Percentiles rank a stretch among this genome's conserved stretches.
Evolutionary conservation across 2,797 vertebrate species (phyloP).

Genomic region (Siniperca obscura): DNA sequence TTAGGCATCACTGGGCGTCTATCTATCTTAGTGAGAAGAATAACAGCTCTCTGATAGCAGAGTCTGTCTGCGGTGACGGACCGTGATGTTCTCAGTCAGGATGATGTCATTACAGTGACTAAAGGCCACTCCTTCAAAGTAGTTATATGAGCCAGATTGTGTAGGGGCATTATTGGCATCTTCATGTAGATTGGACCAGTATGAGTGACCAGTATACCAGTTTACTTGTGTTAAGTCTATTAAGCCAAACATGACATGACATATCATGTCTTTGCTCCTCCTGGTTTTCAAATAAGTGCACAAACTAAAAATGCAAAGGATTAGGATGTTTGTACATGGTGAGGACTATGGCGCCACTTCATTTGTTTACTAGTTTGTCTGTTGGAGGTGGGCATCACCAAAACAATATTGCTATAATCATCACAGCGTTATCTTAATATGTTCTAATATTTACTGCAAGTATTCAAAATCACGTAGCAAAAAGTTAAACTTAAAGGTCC

Average conservation of each 20-base stretch:
- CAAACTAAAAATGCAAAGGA: background rate
- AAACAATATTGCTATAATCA: background rate
- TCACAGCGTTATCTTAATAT: background rate
- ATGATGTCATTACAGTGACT: slow-evolving; percentile 59
- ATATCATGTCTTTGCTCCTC: slow-evolving; percentile 1
- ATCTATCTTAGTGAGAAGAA: background rate
- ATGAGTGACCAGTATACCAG: background rate
- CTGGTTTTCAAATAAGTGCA: background rate
- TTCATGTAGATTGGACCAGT: background rate
- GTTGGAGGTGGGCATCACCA: background rate
- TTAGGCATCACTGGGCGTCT: background rate
- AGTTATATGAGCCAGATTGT: slow-evolving; percentile 12
- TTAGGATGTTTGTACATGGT: background rate
- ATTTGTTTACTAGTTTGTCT: background rate
- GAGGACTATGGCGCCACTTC: background rate
- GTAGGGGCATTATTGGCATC: slow-evolving; percentile 13
- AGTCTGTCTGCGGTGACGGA: background rate
- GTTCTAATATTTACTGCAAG: background rate
- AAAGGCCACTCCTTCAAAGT: slow-evolving; percentile 40
- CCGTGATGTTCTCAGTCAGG: slow-evolving; percentile 24
- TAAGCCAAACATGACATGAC: background rate
- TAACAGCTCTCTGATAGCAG: background rate
- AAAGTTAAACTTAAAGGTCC: background rate
- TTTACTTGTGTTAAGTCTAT: background rate
- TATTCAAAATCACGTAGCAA: background rate